Evolutionary conservation across 2,113 vertebrate genomes (phyloP).

Genomic region (Melanerpes aurifrons): DNA sequence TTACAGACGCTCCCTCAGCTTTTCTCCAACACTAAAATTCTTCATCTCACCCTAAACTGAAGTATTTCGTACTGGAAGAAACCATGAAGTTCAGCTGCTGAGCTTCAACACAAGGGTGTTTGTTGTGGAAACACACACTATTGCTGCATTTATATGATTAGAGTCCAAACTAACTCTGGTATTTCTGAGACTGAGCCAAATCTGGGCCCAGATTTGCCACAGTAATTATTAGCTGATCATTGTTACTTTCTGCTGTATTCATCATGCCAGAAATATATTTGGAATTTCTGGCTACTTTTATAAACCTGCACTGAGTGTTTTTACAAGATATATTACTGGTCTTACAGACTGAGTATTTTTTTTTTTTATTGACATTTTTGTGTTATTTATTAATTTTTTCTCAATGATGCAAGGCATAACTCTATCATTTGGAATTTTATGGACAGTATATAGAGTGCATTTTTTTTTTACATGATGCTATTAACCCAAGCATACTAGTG

Average conservation of each 20-base stretch:
- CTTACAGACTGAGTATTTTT: background rate
- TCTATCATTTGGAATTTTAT: conserved; percentile 53
- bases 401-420: conserved; percentile 46
- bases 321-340: background rate
- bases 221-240: background rate
- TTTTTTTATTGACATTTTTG: conserved; percentile 47
- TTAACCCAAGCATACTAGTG: conserved; percentile 9
- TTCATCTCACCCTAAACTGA: background rate
- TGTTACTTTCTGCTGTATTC: background rate
- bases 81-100: background rate
- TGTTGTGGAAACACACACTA: background rate
- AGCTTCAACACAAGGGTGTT: background rate
- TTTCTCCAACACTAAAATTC: background rate
- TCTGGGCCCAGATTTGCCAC: background rate
- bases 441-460: background rate
- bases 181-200: background rate
- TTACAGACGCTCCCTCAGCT: background rate
- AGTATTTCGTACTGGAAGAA: background rate
- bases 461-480: conserved; percentile 18
- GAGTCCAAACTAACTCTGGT: background rate
- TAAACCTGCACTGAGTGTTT: background rate
- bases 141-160: background rate
- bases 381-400: conserved; percentile 46
- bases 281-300: background rate
- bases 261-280: background rate